phyloP scores from a whole-genome alignment of 2,888 invertebrate species.

The Dolomedes plantarius region DNA sequence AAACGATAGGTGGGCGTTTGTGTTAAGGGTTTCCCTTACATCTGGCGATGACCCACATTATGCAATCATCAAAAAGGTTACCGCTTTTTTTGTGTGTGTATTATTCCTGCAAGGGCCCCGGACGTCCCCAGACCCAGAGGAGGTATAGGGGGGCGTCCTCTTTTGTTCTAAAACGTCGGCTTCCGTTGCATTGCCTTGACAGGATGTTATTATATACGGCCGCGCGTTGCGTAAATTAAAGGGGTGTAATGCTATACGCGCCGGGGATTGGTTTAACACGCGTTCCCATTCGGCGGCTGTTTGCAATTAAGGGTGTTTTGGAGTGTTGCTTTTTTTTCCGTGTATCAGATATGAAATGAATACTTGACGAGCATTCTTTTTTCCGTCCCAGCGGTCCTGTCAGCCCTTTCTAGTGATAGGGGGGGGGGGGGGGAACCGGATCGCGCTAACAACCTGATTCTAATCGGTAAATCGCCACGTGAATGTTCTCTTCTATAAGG shows the following conservation, averaged over 20 bases:
- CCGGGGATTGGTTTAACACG: neutral
- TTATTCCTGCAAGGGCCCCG: neutral
- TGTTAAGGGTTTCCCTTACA: constrained; percentile 34
- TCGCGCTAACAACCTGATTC: no score
- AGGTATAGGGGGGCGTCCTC: neutral
- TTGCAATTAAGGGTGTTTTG: constrained; percentile 20
- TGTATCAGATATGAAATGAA: constrained; percentile 14
- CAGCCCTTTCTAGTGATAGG: no score
- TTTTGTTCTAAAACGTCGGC: constrained; percentile 13
- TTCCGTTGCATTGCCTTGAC: constrained; percentile 1
- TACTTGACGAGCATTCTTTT: neutral
- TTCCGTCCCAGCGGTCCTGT: no score
- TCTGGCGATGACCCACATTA: constrained; percentile 48
- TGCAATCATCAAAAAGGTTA: constrained; percentile 43
- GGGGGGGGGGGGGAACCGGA: no score
- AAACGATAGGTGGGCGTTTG: neutral
- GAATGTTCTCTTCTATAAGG: no score
- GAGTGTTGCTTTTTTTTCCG: neutral
- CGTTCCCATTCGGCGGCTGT: neutral
- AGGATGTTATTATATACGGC: constrained; percentile 38
- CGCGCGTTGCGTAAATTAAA: constrained; percentile 21
- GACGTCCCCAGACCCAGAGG: neutral
- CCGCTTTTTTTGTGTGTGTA: neutral
- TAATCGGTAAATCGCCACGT: no score
- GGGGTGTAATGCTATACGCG: constrained; percentile 10